Evolutionary conservation across 2,888 invertebrate species (phyloP), one percentile per base, ranked within the genome.

Genomic region (Nomada flava): DNA sequence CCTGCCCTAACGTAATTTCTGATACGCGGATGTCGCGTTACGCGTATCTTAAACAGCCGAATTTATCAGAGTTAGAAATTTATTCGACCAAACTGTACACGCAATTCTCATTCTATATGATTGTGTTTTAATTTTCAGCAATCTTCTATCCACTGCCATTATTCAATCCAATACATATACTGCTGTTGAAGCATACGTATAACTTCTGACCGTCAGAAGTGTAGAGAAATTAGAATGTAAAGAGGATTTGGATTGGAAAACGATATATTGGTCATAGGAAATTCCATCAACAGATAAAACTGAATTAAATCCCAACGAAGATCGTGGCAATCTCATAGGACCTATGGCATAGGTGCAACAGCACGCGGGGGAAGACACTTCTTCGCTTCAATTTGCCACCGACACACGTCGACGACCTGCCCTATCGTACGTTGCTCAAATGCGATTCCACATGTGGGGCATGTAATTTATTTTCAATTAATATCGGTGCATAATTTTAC

Each of bases 371-470:
- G 15, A 9, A 20, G 44, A 65, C 18, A 53, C 62, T 80, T 73
- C 79, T 76, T 82, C 80, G 80, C 82, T 80, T 76, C 80, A 80
- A 76, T 80, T 80, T 73, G 29, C 57, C 73, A 68, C 11, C 20
- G 52, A 53, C 64, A 73, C 72, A 68, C 60, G 76, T 76, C 80
- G 76, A 60, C 70, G 42, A 59, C 55, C 36, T 44, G 26, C 15
- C 15, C 20, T 20, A 10, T 20, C 20, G 20, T 11, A 11, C 9
- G 53, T 52, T 52, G 52, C n/a, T 52, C 7, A 36, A 36, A 36
- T 36, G 36, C 36, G 36, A 36, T 36, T 36, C 36, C 36, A 36
- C 36, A 7, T 36, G 36, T 36, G 36, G 5, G 5, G 36, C 36
- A 36, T 7, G 36, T 36, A 7, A 36, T 7, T 36, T 36, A 36